Base-by-base conservation (phyloP, 2,797 vertebrate species). In the Myotis findleyi region DNA sequence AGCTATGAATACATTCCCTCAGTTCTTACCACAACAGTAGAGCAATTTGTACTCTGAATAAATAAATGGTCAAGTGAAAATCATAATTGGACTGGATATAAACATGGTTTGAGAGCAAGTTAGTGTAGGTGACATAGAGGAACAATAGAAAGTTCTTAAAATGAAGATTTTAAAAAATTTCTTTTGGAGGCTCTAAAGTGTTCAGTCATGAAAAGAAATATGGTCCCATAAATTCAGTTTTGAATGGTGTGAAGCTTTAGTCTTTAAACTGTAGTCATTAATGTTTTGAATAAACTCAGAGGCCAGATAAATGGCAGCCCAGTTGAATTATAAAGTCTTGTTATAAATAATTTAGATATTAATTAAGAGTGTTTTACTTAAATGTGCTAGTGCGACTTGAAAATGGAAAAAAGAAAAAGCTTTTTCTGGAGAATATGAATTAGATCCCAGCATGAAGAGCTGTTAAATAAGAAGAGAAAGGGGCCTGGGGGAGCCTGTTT, bases 61-160 rank as follows among this genome's bases (percentile, higher is more conserved):
- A 30, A 75, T 59, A 93, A 87, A 87, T 89, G 4, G 89, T 57
- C 51, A 86, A 94, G 88, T 87, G 20, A 92, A 95, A 72, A 53
- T 93, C 47, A 38, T 73, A 69, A 38, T 87, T 87, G 30, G 44
- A 72, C 69, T 95, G 18, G 30, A 47, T 79, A 69, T 64, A 68
- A 87, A 77, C 23, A 68, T 87, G 71, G 3, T 95, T 81, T 30
- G 68, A 81, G 88, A 91, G 30, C 90, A 95, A 86, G 25, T 81
- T 51, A 36, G 0, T 77, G 6, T 69, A 47, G 11, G 25, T 79
- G 11, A 87, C 38, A 57, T 3, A 86, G n/a, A 80, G 41, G 7
- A 94, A 49, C 21, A 93, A 23, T 79, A 81, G 14, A 80, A 89
- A 88, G 21, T 85, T 88, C 51, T 88, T 79, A 85, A 85, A 94